Evolutionary conservation across 1,140 invertebrate species (phyloP), one percentile per base, ranked within the genome.

Genomic region (Aphelenchoides fujianensis): DNA sequence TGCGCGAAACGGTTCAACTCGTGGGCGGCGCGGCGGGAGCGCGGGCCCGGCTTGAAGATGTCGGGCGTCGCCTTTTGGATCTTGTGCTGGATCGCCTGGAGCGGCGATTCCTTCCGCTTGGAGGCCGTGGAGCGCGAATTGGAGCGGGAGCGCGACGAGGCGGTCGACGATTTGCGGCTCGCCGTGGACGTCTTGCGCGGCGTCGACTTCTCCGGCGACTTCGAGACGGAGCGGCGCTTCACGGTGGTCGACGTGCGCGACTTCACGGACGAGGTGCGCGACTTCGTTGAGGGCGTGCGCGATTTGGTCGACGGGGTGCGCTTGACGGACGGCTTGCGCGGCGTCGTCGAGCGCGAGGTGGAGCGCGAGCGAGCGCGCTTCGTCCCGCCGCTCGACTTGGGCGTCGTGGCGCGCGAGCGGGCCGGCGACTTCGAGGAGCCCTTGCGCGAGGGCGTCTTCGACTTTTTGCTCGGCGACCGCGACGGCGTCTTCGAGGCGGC

Each of bases 11-110:
- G 41, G 23, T 19, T 5, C 5, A 23, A 5, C 27, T 59, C 55
- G 19, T 59, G 55, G 55, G 23, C 23, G 5, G 55, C 55, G 34
- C 55, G 55, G 23, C 55, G 55, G 7, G 55, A 59, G 5, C 55
- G 55, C 23, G 19, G 19, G 23, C 5, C 19, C 27, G 5, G 7
- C 5, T 27, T 5, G 19, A 23, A 59, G 5, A 48, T 48, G 41
- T 48, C 41, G 41, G 41, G 12, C 12, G 41, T 48, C 41, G 41
- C 41, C 41, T 48, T 48, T 59, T 5, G 5, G 55, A 59, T 59
- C 34, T 59, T 59, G 55, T 5, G 5, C 34, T 59, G 5, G 34
- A 59, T 5, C 19, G 34, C 55, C 5, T 59, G 55, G 55, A 59
- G 55, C 19, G 5, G 19, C 7, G 5, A 59, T 5, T 27, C 34